Evolutionary conservation across 2,888 invertebrate genomes (phyloP).

Genomic region (Drosophila lutescens): DNA sequence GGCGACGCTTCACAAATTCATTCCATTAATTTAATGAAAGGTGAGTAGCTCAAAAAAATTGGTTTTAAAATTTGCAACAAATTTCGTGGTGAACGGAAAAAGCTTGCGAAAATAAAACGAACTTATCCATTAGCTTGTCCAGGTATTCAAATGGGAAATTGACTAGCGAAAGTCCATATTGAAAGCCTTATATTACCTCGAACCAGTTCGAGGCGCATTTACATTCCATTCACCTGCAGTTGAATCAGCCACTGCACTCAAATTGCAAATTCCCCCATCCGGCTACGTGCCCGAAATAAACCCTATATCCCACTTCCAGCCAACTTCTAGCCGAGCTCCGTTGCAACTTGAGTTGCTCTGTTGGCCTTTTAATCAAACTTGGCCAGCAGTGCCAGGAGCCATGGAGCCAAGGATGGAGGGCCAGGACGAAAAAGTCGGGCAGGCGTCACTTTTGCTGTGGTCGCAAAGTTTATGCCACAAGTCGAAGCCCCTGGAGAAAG

Average conservation of each 20-base stretch:
- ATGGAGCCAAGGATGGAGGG: background rate
- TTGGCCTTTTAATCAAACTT: conserved; percentile 53
- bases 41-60: background rate
- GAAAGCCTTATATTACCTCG: background rate
- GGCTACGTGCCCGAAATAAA: conserved; percentile 35
- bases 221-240: conserved; percentile 14
- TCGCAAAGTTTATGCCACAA: conserved; percentile 28
- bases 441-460: conserved; percentile 36
- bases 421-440: conserved; percentile 7
- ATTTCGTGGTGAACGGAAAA: background rate
- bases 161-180: conserved; percentile 1
- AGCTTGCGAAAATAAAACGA: no score
- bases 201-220: conserved; percentile 3
- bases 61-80: background rate
- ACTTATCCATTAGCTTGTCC: background rate
- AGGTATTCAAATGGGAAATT: conserved; percentile 1
- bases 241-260: conserved; percentile 7
- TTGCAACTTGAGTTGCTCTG: conserved; percentile 20
- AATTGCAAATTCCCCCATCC: conserved; percentile 13
- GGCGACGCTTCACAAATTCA: background rate
- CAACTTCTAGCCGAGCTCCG: conserved; percentile 9
- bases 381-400: background rate
- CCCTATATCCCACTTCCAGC: conserved; percentile 17
- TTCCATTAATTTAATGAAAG: conserved; percentile 12
- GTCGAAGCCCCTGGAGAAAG: conserved; percentile 22